Evolutionary conservation across 2,888 invertebrate species (phyloP), one percentile per base, ranked within the genome.

Genomic region (Leptopilina syphax): DNA sequence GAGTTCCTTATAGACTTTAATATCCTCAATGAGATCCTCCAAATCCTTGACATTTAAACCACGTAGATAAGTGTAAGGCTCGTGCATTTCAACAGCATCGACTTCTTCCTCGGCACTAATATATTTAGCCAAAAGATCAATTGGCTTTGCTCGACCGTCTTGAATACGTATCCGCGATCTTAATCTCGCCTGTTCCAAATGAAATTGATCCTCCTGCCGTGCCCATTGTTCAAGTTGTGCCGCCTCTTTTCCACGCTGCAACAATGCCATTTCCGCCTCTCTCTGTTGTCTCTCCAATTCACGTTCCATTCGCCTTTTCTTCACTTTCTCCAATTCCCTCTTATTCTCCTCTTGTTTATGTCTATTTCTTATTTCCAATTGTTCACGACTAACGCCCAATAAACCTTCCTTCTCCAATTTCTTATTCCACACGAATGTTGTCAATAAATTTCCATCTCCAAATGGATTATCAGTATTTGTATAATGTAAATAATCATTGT

Each of bases 401-500:
- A 98, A 93, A 0, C 99, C 99, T 89, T 99, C 98, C 88, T 98
- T 97, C 80, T 98, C 96, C 73, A 99, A 93, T 91, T 99, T 99
- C 92, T 99, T 99, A 34, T 94, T 94, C 99, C 99, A 99, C 0
- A 98, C 97, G 92, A 99, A 99, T 0, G 98, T 97, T 54, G 98
- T 96, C 6, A 98, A 94, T 63, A 99, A 94, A 87, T 98, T 98
- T 0, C 97, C 97, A 93, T 99, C 99, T 0, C 99, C 99, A 92
- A 99, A 99, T 0, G 99, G 99, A 93, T 99, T 99, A 92, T 99
- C 99, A 77, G 97, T 96, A 92, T 99, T 98, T 0, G 99, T 99
- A 90, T 99, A 99, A 89, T 98, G 98, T 82, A 98, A 95, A 90
- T 98, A 98, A 91, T 99, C 98, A 84, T 96, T 97, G 91, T 98